phyloP scores from a whole-genome alignment of 2,888 invertebrate species.

The Pilophorus perplexus region DNA sequence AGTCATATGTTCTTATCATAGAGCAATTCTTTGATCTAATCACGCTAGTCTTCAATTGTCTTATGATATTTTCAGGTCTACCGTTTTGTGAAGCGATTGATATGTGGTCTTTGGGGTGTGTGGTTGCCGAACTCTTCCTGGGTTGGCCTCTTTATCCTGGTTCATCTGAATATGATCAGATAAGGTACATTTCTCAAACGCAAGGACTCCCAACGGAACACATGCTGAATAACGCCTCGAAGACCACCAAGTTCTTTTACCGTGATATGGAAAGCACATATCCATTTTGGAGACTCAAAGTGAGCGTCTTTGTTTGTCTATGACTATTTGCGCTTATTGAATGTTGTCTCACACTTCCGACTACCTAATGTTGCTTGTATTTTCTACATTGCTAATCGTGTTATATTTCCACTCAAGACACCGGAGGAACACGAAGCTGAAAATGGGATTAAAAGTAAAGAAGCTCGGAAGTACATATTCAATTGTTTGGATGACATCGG shows the following conservation, averaged over 20 bases:
- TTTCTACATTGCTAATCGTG: not conserved
- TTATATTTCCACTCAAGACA: too few relatives aligned
- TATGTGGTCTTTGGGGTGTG: constrained; percentile 99
- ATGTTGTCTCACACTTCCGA: too few relatives aligned
- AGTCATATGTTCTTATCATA: constrained; percentile 8
- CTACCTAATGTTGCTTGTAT: not conserved
- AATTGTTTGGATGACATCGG: constrained; percentile 99
- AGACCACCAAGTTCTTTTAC: constrained; percentile 98
- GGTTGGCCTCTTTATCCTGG: constrained; percentile 99
- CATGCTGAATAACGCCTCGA: constrained; percentile 95
- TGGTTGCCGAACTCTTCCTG: constrained; percentile 96
- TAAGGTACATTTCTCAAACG: constrained; percentile 93
- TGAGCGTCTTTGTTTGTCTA: too few relatives aligned
- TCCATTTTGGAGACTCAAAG: constrained; percentile 63
- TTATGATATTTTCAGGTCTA: too few relatives aligned
- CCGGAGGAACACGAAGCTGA: constrained; percentile 98
- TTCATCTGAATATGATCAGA: constrained; percentile 98
- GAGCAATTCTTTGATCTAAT: not conserved
- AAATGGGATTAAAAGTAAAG: constrained; percentile 97
- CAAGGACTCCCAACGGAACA: constrained; percentile 97
- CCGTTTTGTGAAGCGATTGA: constrained; percentile 99
- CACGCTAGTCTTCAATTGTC: not conserved
- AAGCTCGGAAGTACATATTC: constrained; percentile 98
- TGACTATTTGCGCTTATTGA: too few relatives aligned
- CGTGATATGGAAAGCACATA: constrained; percentile 84